Conservation (phyloP, 2,888 invertebrate genomes). For the Ophioninae sp. region DNA sequence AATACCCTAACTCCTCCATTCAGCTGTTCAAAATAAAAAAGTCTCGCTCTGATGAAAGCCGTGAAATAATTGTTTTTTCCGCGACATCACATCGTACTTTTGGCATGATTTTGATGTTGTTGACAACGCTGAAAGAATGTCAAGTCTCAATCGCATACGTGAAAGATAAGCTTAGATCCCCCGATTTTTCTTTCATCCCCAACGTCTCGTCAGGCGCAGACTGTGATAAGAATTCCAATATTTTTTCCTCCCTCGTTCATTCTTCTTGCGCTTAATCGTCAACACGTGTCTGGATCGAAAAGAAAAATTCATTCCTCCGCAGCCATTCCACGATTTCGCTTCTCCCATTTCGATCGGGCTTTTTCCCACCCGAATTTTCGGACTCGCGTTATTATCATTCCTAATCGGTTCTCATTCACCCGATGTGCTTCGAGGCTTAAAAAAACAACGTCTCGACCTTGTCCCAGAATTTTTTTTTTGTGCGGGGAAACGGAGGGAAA, state of each 20-base stretch:
- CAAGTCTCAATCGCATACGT: too few species aligned
- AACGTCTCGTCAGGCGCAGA: not conserved
- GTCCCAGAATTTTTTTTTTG: slow-evolving; percentile 28
- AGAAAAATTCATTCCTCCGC: slow-evolving; percentile 17
- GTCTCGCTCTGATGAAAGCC: not conserved
- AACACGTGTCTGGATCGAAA: not conserved
- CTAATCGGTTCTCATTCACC: slow-evolving; percentile 48
- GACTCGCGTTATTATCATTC: slow-evolving; percentile 40
- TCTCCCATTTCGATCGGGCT: not conserved
- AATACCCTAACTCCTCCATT: too few species aligned
- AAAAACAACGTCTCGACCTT: slow-evolving; percentile 40
- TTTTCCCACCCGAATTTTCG: not conserved
- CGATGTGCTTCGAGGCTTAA: slow-evolving; percentile 2
- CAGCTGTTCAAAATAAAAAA: too few species aligned
- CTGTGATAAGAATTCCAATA: not conserved
- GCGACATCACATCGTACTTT: too few species aligned
- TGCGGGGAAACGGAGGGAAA: not conserved
- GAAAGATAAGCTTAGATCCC: too few species aligned
- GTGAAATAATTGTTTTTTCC: not conserved
- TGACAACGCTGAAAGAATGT: too few species aligned
- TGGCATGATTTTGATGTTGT: too few species aligned
- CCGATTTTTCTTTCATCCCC: not conserved
- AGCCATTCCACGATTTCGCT: not conserved
- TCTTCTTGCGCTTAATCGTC: not conserved
- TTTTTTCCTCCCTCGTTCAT: not conserved